Evolutionary conservation across 2,113 vertebrate species (phyloP), one percentile per base, ranked within the genome.

Genomic region (Hemicordylus capensis): DNA sequence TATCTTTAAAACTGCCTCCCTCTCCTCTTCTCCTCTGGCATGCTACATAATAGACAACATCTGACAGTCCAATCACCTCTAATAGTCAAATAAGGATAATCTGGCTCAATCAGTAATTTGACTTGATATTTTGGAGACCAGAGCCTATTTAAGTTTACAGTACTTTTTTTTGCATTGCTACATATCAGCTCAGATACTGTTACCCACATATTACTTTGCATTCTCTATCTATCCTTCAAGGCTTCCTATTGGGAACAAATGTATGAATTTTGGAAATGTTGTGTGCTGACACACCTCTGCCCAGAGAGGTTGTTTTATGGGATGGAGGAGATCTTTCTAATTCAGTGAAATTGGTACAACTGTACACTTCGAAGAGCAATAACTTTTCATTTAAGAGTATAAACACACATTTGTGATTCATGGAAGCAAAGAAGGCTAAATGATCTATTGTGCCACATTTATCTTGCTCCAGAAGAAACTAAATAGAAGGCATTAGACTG

Each of bases 121-220:
- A 90, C 77, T 92, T 1, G 3, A 92, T 93, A 42, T 73, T 95
- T 90, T 89, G 85, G 86, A 92, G 85, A 84, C 89, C 85, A 89
- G 89, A 86, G 87, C 90, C 85, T 86, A 72, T 81, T 93, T 84
- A 91, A 90, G 92, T 94, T 94, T 91, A 89, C 85, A 95, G 89
- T 88, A 85, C 85, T 94, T 90, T 70, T 90, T 70, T 80, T 93
- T 92, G 84, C 85, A 87, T 20, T 17, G 83, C 83, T 72, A 61
- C 34, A 48, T 90, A 84, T 82, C 87, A 89, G 87, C 91, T 90
- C 92, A 85, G 80, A 85, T 88, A 80, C 0, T 1, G 88, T 54
- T 82, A 46, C 80, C 56, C 89, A 83, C 87, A 81, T 74, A 72
- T 84, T 80, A 89, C 83, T 91, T 91, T 77, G 63, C 75, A 81